These are phyloP conservation scores for Elymnias hypermnestra DNA, from an alignment of 1,140 invertebrate species.

Conservation along the genomic window DNA sequence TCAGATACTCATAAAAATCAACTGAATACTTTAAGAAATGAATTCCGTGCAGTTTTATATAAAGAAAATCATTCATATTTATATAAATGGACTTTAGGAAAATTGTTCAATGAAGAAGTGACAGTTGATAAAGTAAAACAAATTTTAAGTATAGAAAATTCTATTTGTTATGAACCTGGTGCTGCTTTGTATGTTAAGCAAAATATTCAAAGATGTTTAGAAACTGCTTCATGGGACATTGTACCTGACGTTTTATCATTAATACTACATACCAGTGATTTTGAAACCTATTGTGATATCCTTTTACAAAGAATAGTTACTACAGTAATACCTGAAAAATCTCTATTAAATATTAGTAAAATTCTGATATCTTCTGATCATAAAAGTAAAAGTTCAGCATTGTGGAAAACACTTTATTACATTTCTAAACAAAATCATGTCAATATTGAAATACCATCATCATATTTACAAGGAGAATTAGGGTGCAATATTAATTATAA, in stretches of 20 bases:
- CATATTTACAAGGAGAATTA: constrained; percentile 22
- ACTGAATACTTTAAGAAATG: constrained; percentile 20
- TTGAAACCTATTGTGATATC: constrained; percentile 37
- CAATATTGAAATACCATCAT: constrained; percentile 16
- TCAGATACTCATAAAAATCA: constrained; percentile 11
- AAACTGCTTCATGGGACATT: constrained; percentile 29
- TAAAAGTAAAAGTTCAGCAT: constrained; percentile 26
- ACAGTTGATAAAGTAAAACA: constrained; percentile 21
- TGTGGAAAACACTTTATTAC: constrained; percentile 50
- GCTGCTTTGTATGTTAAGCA: constrained; percentile 38
- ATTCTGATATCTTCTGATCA: constrained; percentile 23
- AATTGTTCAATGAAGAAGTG: constrained; percentile 20
- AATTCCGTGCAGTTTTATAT: constrained; percentile 19
- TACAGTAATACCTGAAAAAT: constrained; percentile 16
- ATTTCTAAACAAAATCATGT: constrained; percentile 36
- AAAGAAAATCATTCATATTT: constrained; percentile 38
- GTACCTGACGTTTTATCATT: constrained; percentile 31
- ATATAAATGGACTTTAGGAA: constrained; percentile 36
- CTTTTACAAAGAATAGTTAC: constrained; percentile 33
- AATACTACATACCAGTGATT: constrained; percentile 34
- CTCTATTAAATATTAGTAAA: constrained; percentile 28
- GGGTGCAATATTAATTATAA: constrained; percentile 31
- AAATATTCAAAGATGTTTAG: constrained; percentile 31
- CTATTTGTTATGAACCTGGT: constrained; percentile 34
- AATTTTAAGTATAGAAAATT: constrained; percentile 25